Evolutionary conservation across 2,113 vertebrate genomes (phyloP), one percentile per base, ranked within the genome.

Genomic region (Collichthys lucidus): DNA sequence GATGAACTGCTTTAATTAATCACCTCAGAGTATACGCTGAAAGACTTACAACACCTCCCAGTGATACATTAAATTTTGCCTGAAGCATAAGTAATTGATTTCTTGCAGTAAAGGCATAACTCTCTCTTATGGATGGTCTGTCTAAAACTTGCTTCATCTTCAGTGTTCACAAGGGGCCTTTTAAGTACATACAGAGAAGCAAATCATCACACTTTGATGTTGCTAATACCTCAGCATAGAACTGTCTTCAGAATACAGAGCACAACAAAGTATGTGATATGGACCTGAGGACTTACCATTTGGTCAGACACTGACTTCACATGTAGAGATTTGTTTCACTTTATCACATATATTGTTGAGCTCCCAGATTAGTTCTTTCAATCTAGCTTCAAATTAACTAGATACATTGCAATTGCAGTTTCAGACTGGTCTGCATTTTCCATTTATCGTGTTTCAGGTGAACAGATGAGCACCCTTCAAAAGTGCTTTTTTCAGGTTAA

Each of bases 41-140:
- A 84, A 82, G 75, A 86, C 72, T 83, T 83, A 80, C 77, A 77
- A 67, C 80, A 69, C 72, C 77, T 79, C 77, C 65, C 76, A 78
- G 62, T 81, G 69, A 87, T 84, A 57, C 77, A 81, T 85, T 72
- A 15, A 59, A 70, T 80, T 89, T 82, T 31, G 65, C 83, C 83
- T n/a, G 59, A 20, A 83, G 85, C 84, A 83, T 63, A 86, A 82
- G 80, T 74, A 87, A 92, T 90, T 81, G 83, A 87, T 90, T 80
- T 85, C 56, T 50, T 75, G 63, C 50, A 66, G 49, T 46, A 52
- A 69, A 82, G 60, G 53, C 68, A 83, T 89, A 72, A 75, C 49
- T 88, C 84, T 86, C 52, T 76, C 62, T 87, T 81, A 85, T 77
- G 20, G 72, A 86, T 78, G 70, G 80, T 84, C 57, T 24, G 74